Evolutionary conservation across 2,113 vertebrate genomes (phyloP).

Genomic region (Scalopus aquaticus): DNA sequence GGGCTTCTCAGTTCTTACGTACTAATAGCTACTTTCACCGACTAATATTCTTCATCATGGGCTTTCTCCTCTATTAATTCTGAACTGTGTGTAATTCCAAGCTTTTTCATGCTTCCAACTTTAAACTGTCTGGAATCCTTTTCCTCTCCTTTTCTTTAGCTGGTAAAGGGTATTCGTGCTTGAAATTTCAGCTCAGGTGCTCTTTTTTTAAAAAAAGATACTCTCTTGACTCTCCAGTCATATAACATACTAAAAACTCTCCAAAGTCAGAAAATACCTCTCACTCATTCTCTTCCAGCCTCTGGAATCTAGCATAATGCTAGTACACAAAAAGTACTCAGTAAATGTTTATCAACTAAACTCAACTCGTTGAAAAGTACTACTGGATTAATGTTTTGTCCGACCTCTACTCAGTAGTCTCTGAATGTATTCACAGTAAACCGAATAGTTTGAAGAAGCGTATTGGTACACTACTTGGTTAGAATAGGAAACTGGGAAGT

Average conservation of each 20-base stretch:
- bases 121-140: background rate
- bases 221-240: background rate
- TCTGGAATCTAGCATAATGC: background rate
- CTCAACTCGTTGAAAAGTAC: background rate
- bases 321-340: background rate
- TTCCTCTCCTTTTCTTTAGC: background rate
- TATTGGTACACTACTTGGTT: background rate
- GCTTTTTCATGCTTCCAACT: background rate
- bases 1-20: too few relatives aligned
- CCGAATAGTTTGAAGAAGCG: background rate
- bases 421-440: background rate
- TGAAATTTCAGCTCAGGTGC: background rate
- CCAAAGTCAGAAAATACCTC: background rate
- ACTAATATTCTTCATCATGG: background rate
- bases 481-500: background rate
- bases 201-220: background rate
- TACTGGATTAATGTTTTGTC: background rate
- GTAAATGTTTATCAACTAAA: background rate
- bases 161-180: background rate
- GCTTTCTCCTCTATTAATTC: background rate
- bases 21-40: background rate
- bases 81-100: background rate
- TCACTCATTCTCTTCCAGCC: background rate
- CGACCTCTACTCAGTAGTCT: background rate
- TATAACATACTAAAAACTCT: background rate